These are phyloP conservation scores for Uloborus plumipes DNA, from an alignment of 2,888 invertebrate species.

Conservation along the genomic window DNA sequence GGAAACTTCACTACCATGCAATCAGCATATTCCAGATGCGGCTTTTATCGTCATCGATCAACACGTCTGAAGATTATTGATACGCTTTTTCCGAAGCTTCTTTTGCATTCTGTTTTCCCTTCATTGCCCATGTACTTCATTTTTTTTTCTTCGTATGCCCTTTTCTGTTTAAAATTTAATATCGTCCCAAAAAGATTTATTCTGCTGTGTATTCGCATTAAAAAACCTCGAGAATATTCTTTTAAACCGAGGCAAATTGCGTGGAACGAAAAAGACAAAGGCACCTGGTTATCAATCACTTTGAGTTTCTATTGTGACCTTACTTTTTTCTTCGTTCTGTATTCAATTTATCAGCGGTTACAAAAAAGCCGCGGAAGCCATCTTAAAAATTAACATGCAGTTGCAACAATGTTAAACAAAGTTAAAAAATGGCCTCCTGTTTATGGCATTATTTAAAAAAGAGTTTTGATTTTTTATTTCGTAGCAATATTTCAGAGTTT, in stretches of 20 bases:
- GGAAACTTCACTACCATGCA: conserved; percentile 14
- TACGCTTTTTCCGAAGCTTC: conserved; percentile 14
- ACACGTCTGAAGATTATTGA: conserved; percentile 27
- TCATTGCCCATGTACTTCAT: background rate
- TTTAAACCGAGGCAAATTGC: conserved; percentile 31
- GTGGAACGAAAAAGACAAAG: conserved; percentile 40
- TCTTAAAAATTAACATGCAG: no score
- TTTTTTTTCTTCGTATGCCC: background rate
- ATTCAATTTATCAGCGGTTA: no score
- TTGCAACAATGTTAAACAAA: no score
- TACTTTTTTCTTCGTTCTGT: no score
- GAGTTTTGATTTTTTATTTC: no score
- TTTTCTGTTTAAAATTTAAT: conserved; percentile 29
- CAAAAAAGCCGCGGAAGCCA: no score
- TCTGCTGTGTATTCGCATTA: conserved; percentile 12
- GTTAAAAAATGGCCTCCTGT: no score
- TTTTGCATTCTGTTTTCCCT: conserved; percentile 1
- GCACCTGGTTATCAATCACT: conserved; percentile 45
- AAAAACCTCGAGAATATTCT: conserved; percentile 15
- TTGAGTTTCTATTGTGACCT: background rate
- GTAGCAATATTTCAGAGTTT: no score
- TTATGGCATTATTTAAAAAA: no score
- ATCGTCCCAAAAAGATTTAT: conserved; percentile 22
- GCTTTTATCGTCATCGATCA: conserved; percentile 9
- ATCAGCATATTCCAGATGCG: conserved; percentile 32